phyloP scores from a whole-genome alignment of 2,113 vertebrate genomes.

The Globicephala melas region DNA sequence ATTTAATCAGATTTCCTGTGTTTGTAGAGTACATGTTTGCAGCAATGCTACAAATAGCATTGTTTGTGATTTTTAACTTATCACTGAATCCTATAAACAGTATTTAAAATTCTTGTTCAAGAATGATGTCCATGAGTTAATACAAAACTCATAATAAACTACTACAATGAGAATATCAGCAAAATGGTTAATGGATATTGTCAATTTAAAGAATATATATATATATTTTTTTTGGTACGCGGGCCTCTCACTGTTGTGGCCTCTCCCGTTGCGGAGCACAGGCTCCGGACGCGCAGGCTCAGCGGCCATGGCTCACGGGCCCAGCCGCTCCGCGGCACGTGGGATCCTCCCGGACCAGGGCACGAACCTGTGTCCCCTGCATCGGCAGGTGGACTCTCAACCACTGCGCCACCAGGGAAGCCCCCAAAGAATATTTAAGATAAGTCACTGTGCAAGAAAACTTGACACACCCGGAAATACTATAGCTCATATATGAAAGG shows the following conservation, averaged over 20 bases:
- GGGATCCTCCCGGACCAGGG: too few species aligned
- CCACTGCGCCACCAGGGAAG: too few species aligned
- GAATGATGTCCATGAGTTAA: neutral
- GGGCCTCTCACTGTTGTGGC: too few species aligned
- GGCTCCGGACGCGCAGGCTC: too few species aligned
- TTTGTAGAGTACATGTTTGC: neutral
- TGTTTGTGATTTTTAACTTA: slow-evolving; percentile 40
- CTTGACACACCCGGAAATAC: neutral
- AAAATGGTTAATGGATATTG: neutral
- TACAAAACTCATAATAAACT: neutral
- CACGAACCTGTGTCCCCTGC: too few species aligned
- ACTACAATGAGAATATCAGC: neutral
- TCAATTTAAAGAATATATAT: neutral
- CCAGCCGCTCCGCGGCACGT: too few species aligned
- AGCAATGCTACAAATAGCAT: neutral
- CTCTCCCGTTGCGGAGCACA: too few species aligned
- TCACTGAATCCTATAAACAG: neutral
- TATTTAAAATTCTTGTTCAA: slow-evolving; percentile 14
- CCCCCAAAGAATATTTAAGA: neutral
- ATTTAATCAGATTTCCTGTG: slow-evolving; percentile 5
- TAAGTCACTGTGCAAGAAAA: neutral
- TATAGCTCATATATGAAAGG: neutral
- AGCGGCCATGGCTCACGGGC: too few species aligned
- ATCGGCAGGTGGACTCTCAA: too few species aligned
- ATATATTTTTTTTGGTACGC: neutral